Conservation (phyloP, 2,797 vertebrate species). For the Melanotaenia nigrans region DNA sequence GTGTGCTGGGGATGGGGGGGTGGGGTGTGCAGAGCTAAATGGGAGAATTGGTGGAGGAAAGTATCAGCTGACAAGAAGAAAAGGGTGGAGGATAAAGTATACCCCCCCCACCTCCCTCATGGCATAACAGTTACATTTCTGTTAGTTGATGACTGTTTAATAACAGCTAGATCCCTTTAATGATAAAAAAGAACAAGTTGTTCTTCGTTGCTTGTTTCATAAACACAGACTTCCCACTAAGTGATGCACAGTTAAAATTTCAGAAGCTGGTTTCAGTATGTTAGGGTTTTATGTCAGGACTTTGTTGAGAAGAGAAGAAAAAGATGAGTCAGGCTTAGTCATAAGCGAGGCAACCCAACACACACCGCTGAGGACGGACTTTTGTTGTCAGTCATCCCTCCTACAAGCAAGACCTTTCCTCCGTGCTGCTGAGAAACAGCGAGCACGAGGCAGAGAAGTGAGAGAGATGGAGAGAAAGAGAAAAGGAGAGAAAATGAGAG, state of each 20-base stretch:
- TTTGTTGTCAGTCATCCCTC: conserved; percentile 78
- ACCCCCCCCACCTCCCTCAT: conserved; percentile 13
- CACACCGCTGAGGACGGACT: conserved; percentile 65
- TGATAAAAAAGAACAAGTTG: conserved; percentile 15
- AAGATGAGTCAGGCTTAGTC: conserved; percentile 81
- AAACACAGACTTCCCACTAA: conserved; percentile 42
- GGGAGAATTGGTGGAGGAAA: conserved; percentile 26
- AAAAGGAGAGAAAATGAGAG: conserved; percentile 32
- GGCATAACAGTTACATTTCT: conserved; percentile 51
- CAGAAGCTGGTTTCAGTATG: conserved; percentile 36
- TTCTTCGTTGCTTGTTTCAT: conserved; percentile 11
- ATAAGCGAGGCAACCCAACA: conserved; percentile 64
- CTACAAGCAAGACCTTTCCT: conserved; percentile 69
- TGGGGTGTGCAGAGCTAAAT: conserved; percentile 28
- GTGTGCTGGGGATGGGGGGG: conserved; percentile 31
- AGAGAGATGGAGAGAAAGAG: conserved; percentile 52
- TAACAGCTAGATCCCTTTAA: conserved; percentile 11
- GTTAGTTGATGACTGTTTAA: conserved; percentile 17
- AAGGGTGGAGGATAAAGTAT: conserved; percentile 39
- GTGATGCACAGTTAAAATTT: conserved; percentile 14
- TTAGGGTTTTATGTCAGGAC: conserved; percentile 56
- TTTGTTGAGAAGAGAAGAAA: conserved; percentile 61
- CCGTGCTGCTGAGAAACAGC: conserved; percentile 62
- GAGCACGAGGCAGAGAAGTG: conserved; percentile 56
- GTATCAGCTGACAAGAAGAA: conserved; percentile 66